Evolutionary conservation across 2,113 vertebrate genomes (phyloP).

Genomic region (Cyanoramphus novaezelandiae): DNA sequence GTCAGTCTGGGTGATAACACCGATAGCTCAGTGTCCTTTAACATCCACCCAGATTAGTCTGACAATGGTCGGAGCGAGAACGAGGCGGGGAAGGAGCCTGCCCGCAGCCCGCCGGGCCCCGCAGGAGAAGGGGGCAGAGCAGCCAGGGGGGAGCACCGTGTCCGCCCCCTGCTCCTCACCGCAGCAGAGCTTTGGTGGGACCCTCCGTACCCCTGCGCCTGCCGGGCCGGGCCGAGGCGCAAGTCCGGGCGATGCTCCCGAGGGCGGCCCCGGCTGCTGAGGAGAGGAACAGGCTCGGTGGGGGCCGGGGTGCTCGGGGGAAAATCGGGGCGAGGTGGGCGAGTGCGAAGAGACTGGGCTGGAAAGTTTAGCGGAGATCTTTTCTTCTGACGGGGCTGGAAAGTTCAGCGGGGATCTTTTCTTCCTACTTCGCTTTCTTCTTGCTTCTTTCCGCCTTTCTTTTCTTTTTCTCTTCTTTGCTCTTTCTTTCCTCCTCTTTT

Average conservation of each 20-base stretch:
- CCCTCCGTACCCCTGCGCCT: fast-evolving
- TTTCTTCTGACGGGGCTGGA: background rate
- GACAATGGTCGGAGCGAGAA: conserved; percentile 12
- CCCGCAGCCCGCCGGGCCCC: background rate
- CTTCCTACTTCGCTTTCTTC: background rate
- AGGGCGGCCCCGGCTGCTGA: background rate
- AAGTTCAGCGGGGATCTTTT: background rate
- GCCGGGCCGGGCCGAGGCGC: too few species aligned
- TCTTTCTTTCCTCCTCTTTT: too few species aligned
- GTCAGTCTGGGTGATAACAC: conserved; percentile 69
- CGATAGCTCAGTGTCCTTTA: conserved; percentile 77
- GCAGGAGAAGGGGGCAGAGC: background rate
- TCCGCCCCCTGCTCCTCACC: background rate
- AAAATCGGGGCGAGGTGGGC: background rate
- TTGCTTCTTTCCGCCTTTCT: background rate
- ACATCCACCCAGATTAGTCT: conserved; percentile 66
- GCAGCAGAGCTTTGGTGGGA: background rate
- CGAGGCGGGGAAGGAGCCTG: background rate
- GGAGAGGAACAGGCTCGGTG: background rate
- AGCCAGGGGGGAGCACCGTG: background rate
- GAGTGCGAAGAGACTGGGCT: background rate
- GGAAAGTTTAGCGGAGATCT: background rate
- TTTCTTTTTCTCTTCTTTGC: background rate
- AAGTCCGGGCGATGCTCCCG: background rate
- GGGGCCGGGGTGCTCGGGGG: background rate